These are phyloP conservation scores for Drosophila triauraria DNA, from an alignment of 1,140 invertebrate genomes.

Conservation along the genomic window DNA sequence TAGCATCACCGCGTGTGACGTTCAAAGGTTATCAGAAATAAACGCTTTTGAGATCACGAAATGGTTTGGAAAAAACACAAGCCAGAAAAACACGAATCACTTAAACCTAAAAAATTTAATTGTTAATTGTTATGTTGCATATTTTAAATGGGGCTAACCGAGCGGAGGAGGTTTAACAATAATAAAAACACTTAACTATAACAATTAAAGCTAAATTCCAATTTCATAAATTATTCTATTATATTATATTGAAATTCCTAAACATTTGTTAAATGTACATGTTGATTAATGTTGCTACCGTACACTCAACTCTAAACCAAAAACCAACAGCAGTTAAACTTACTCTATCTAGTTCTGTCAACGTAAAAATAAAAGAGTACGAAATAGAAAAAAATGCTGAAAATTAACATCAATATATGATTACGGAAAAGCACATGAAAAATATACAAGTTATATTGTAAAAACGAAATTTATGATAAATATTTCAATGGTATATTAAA, in stretches of 20 bases:
- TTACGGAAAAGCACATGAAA: conserved; percentile 27
- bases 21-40: conserved; percentile 46
- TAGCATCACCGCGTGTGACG: conserved; percentile 25
- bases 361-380: conserved; percentile 22
- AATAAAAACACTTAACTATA: conserved; percentile 30
- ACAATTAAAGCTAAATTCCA: conserved; percentile 44
- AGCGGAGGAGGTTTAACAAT: conserved; percentile 21
- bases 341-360: conserved; percentile 54
- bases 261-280: conserved; percentile 68
- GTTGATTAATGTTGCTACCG: conserved; percentile 70
- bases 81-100: conserved; percentile 17
- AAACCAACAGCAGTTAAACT: conserved; percentile 49
- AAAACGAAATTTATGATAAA: conserved; percentile 51
- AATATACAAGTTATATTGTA: conserved; percentile 64
- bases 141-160: conserved; percentile 51
- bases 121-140: conserved; percentile 81
- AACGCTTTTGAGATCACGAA: conserved; percentile 31
- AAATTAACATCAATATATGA: conserved; percentile 40
- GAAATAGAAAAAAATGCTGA: conserved; percentile 41
- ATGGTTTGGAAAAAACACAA: conserved; percentile 14
- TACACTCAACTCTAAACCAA: conserved; percentile 42
- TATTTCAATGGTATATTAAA: conserved; percentile 59
- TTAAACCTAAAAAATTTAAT: conserved; percentile 34
- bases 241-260: conserved; percentile 71
- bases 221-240: conserved; percentile 67